Evolutionary conservation across 2,797 vertebrate genomes (phyloP).

Genomic region (Paguma larvata): DNA sequence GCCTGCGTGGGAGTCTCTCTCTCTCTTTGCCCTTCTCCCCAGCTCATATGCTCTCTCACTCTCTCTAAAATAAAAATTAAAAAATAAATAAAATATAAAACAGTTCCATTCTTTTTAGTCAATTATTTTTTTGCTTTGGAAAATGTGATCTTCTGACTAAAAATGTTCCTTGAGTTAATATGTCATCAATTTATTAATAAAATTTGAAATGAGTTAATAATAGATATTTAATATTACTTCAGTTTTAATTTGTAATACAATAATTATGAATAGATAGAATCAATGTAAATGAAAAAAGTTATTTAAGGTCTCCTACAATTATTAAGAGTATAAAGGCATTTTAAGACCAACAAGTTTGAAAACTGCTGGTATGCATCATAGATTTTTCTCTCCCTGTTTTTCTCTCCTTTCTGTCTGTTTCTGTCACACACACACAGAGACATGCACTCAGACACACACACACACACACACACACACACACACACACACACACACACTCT

Average conservation of each 20-base stretch:
- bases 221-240: neutral
- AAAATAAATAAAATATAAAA: neutral
- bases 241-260: neutral
- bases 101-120: neutral
- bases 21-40: too few relatives aligned
- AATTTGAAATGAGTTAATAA: neutral
- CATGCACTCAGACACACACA: neutral
- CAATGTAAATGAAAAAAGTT: neutral
- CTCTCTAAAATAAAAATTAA: too few relatives aligned
- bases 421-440: rapidly evolving
- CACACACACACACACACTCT: too few relatives aligned
- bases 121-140: neutral
- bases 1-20: too few relatives aligned
- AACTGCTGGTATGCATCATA: neutral
- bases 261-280: neutral
- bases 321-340: neutral
- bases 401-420: neutral
- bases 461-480: neutral
- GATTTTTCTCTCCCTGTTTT: neutral
- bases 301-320: neutral
- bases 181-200: neutral
- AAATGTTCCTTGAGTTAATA: neutral
- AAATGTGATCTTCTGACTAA: neutral
- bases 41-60: too few relatives aligned
- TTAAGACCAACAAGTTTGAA: neutral